These are phyloP conservation scores for Amia ocellicauda DNA, from an alignment of 2,113 vertebrate species.

Conservation along the genomic window DNA sequence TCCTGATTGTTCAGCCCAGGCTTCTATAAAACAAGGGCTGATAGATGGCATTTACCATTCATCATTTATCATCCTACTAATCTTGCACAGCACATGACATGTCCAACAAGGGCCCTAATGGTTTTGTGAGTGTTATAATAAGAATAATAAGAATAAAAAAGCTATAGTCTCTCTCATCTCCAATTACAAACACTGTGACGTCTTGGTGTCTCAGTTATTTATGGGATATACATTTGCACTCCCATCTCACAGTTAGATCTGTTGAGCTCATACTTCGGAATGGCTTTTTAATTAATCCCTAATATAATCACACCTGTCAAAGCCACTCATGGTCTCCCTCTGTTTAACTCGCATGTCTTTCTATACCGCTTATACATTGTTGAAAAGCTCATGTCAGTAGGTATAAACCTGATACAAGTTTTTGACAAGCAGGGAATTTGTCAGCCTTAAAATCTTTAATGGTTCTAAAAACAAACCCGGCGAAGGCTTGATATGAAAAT, in stretches of 20 bases:
- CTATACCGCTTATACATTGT: no score
- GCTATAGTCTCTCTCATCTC: constrained; percentile 56
- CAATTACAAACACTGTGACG: not conserved
- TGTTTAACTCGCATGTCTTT: no score
- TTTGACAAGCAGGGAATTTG: not conserved
- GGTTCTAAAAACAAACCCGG: not conserved
- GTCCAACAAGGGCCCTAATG: no score
- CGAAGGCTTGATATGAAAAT: not conserved
- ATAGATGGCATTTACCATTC: no score
- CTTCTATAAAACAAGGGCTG: no score
- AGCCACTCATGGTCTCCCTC: not conserved
- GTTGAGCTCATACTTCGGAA: constrained; percentile 9
- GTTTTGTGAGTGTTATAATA: no score
- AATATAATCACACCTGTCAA: constrained; percentile 1
- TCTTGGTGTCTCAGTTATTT: constrained; percentile 12
- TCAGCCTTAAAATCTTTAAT: not conserved
- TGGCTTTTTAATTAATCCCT: not conserved
- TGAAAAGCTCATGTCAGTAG: not conserved
- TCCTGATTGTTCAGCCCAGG: no score
- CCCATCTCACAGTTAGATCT: not conserved
- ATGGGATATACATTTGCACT: constrained; percentile 1
- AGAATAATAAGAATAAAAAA: no score
- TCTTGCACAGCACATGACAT: no score
- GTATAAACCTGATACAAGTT: not conserved
- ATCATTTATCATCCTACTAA: no score